Base-by-base conservation (phyloP, 2,113 vertebrate species). In the Rana temporaria region DNA sequence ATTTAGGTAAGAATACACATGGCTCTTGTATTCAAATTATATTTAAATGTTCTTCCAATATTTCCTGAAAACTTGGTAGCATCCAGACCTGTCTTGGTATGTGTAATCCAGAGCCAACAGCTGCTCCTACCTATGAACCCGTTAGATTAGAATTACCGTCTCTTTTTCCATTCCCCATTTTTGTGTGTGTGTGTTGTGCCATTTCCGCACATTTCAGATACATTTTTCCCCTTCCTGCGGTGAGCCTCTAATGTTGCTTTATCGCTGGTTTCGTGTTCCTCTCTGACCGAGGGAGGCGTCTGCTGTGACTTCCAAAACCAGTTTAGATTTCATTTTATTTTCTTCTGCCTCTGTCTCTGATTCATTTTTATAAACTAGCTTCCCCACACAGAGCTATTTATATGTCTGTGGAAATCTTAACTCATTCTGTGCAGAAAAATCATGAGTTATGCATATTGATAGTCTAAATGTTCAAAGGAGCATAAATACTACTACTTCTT, bases 351-450 rank as follows among this genome's bases (percentile, higher is more conserved):
- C 42, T 72, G 20, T 52, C 68, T 81, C 81, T 83, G 81, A 83
- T 83, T 83, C 81, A 83, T 83, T 83, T 83, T 83, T 83, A 68
- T 83, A 82, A 83, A 83, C 81, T 69, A 76, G 65, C 81, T 68
- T 83, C 71, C 72, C 81, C 72, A 83, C 72, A 83, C 38, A 60
- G 20, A 76, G 72, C 81, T 83, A 83, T 83, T 83, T 75, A 76
- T 68, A 55, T 65, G 30, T 66, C 53, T 67, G 32, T 24, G 72
- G 55, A 67, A 55, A 81, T 16, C 5, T 64, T 81, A 81, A 81
- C 79, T 59, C 56, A 2, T 70, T 80, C 53, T 17, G n/a, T 63
- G 8, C 78, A 63, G 17, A 22, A 18, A 42, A 76, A 76, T 32
- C 26, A 12, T 14, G 2, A 18, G 20, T 22, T 62, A 24, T 20